A percentile compares a stretch with the other conserved stretches of the same genome.
Conservation (phyloP, 2,797 vertebrate species). For the Gorsachius magnificus region DNA sequence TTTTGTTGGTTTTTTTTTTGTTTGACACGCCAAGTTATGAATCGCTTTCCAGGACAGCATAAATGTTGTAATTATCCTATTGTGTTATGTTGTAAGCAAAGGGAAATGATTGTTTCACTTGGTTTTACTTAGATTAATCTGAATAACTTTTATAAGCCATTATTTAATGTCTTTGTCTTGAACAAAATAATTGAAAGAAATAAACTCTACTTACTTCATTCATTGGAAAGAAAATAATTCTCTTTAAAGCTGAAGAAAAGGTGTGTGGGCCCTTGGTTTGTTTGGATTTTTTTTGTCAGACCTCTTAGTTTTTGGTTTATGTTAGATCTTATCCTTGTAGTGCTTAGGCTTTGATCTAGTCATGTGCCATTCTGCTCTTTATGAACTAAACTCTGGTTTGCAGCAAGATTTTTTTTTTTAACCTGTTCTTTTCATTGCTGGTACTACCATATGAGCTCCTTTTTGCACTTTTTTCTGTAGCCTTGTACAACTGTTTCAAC, state of each 20-base stretch:
- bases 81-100: background rate
- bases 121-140: background rate
- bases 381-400: background rate
- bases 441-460: background rate
- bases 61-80: slow-evolving; percentile 7
- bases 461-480: background rate
- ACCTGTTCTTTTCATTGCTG: background rate
- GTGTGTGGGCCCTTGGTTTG: background rate
- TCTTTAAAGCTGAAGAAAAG: background rate
- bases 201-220: background rate
- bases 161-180: background rate
- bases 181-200: background rate
- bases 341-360: slow-evolving; percentile 6
- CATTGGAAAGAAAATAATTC: background rate
- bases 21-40: background rate
- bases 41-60: background rate
- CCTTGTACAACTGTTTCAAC: background rate
- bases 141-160: background rate
- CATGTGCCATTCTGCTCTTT: background rate
- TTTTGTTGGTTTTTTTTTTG: background rate
- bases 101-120: background rate
- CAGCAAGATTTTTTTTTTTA: background rate
- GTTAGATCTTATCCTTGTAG: background rate
- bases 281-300: background rate
- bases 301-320: background rate